Percentiles rank a stretch among this genome's conserved stretches.
Evolutionary conservation across 2,113 vertebrate species (phyloP).

Genomic region (Catharus minimus): DNA sequence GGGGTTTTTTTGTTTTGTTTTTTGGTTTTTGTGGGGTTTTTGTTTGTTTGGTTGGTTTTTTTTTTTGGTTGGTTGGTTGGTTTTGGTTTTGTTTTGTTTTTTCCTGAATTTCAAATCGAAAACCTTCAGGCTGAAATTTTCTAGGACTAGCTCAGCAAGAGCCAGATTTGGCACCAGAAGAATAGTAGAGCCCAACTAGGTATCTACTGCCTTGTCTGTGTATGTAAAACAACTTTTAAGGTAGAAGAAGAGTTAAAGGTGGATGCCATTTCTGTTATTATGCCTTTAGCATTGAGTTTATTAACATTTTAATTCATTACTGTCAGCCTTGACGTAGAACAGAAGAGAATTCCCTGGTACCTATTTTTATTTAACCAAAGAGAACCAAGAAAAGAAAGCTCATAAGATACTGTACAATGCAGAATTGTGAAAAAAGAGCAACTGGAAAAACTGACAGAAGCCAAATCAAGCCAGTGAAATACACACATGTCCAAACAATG

Average conservation of each 20-base stretch:
- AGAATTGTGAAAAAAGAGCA: neutral
- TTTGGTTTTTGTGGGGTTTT: too few relatives aligned
- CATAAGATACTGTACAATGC: neutral
- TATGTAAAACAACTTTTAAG: neutral
- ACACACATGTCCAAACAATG: neutral
- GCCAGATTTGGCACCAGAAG: neutral
- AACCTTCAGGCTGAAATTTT: neutral
- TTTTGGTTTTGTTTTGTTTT: too few relatives aligned
- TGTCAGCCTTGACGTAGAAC: neutral
- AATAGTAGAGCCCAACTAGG: neutral
- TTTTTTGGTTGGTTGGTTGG: too few relatives aligned
- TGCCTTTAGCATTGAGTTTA: neutral
- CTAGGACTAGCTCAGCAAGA: neutral
- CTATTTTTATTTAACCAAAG: neutral
- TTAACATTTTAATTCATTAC: neutral
- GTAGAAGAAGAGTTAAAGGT: neutral
- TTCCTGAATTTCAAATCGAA: neutral
- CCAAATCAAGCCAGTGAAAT: neutral
- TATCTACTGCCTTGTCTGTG: neutral
- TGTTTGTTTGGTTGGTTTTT: too few relatives aligned
- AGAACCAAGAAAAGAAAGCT: neutral
- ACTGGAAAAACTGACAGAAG: conserved; percentile 8
- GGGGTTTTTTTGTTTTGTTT: too few relatives aligned
- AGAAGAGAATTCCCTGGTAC: neutral
- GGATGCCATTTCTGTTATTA: neutral